Base-by-base conservation (phyloP, 2,888 invertebrate species). In the Syritta pipiens region DNA sequence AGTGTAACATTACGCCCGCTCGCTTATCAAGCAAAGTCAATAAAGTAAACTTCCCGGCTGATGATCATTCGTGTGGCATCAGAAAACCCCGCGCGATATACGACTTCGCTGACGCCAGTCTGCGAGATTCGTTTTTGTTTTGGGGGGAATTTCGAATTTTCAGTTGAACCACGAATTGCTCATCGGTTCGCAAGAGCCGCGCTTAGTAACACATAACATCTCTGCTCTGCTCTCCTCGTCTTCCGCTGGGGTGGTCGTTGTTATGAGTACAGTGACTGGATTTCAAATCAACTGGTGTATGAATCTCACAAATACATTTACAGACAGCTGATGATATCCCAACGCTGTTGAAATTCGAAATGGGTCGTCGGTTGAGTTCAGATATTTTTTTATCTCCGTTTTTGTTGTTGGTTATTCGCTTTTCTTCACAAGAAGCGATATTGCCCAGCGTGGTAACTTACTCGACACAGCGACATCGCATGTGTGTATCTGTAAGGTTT, bases 121-220 rank as follows among this genome's bases (percentile, higher is more conserved):
- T 40, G 30, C 1, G 40, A 28, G 14, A 10, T 14, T n/a, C 5
- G 9, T n/a, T 17, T 35, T 62, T 40, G n/a, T n/a, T n/a, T n/a
- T n/a, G n/a, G 24, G 40, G 68, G 68, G 53, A 55, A 26, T 55
- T 60, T 77, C 53, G 57, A 63, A 22, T 63, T 59, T 69, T 69
- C 63, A 37, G 63, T 69, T 65, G 42, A 77, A 71, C 53, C 53
- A 59, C 40, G 26, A 71, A 69, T 48, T 62, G 71, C 48, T 71
- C 71, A 63, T 77, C 48, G 46, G 19, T 57, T 17, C 71, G 46
- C 44, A 32, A 59, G 48, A 77, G 40, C 60, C 65, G 48, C 65
- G 65, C 77, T 72, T 77, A 48, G 77, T 71, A 77, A n/a, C n/a
- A n/a, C n/a, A n/a, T n/a, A n/a, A 77, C 77, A 60, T 77, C 65